Evolutionary conservation across 64 coral and sea anemone species (phyloP), one percentile per base, ranked within the genome.

Genomic region (Porites lutea): DNA sequence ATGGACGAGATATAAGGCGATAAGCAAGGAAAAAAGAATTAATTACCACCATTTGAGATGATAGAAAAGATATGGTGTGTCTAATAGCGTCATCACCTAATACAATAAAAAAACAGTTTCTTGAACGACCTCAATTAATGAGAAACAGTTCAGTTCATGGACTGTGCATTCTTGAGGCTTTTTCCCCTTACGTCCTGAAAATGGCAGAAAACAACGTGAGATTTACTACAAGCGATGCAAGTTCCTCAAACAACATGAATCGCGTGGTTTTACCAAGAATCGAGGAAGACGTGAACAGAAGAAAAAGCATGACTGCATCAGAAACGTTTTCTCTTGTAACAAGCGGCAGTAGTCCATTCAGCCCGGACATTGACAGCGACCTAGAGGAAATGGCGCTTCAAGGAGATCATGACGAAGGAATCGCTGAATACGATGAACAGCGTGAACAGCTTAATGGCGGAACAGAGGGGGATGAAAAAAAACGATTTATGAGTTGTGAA

Each of bases 321-420:
- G 92, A 94, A 12, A 94, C 78, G 18, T 15, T 84, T 71, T 89
- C 92, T 27, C 78, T 72, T 2, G 82, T 89, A 10, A 94, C 84
- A 54, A 88, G 86, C n/a, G 8, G 81, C 48, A 89, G 88, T 20
- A 89, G 88, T 14, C 73, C 87, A 21, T 37, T 74, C 4, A 94
- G 58, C 46, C 48, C 88, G 12, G 78, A 89, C 4, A 82, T 83
- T n/a, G 69, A 89, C 12, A 94, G 92, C 77, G 78, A 94, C 4
- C 27, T 74, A 3, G 59, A 90, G 11, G 93, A 95, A 3, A 59
- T 91, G 3, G 50, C 63, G 18, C 18, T 87, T 12, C 48, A 91
- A 59, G 81, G 86, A 77, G 89, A 87, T 64, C 72, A 90, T 4
- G 93, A 93, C 49, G 73, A 90, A n/a, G 20, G 23, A 15, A 61